Conservation (phyloP, 1,140 invertebrate species). For the roundworm (Caenorhabditis elegans) region DNA sequence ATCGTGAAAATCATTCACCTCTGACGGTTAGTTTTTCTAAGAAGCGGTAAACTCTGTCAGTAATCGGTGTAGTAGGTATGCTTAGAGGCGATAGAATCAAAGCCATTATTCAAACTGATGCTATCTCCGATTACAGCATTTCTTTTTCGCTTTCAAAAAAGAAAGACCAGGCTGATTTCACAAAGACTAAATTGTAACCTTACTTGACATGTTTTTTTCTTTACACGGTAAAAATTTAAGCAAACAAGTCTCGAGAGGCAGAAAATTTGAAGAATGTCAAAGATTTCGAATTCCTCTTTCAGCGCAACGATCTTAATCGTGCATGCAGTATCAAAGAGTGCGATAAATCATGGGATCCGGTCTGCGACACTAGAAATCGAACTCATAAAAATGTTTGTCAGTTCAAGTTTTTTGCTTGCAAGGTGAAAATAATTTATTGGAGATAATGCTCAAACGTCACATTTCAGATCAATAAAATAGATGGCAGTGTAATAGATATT, state of each 20-base stretch:
- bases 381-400: slow-evolving; percentile 44
- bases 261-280: not conserved
- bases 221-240: not conserved
- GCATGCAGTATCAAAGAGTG: slow-evolving; percentile 25
- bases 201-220: not conserved
- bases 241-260: not conserved
- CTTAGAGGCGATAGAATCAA: not conserved
- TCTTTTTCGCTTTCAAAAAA: not conserved
- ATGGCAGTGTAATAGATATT: slow-evolving; percentile 25
- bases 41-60: not conserved
- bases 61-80: not conserved
- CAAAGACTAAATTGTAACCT: not conserved
- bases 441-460: not conserved
- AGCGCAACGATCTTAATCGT: not conserved
- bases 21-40: slow-evolving; percentile 6
- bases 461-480: slow-evolving; percentile 14
- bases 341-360: slow-evolving; percentile 39
- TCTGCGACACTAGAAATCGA: slow-evolving; percentile 39
- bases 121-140: slow-evolving; percentile 20
- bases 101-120: slow-evolving; percentile 20
- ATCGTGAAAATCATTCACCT: not conserved
- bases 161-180: not conserved
- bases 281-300: not conserved
- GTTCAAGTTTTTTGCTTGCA: slow-evolving; percentile 44
- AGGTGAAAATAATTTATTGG: not conserved